Evolutionary conservation across 2,797 vertebrate genomes (phyloP).

Genomic region (Emys orbicularis): DNA sequence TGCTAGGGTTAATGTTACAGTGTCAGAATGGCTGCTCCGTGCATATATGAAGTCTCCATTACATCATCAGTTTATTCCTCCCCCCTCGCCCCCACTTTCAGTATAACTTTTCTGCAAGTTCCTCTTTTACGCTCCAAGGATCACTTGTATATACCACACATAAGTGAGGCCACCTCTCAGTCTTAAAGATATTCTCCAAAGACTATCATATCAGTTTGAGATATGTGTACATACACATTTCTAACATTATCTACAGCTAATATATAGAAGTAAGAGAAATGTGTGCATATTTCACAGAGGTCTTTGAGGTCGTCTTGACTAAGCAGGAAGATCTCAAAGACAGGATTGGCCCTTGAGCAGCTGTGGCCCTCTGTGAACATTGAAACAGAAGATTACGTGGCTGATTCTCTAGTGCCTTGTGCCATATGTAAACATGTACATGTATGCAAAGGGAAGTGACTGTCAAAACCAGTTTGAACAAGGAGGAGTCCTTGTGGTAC

Average conservation of each 20-base stretch:
- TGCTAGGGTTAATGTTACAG: fast-evolving
- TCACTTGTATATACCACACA: not conserved
- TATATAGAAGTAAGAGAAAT: not conserved
- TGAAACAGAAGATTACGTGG: not conserved
- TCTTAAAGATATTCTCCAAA: not conserved
- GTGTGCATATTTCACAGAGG: not conserved
- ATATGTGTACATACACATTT: not conserved
- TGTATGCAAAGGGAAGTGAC: not conserved
- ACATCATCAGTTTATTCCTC: not conserved
- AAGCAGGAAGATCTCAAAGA: not conserved
- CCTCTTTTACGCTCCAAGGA: not conserved
- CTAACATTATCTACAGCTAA: not conserved
- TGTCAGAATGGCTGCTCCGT: not conserved
- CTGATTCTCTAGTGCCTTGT: not conserved
- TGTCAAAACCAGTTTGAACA: not conserved
- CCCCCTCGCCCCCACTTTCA: not conserved
- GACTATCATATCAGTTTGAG: not conserved
- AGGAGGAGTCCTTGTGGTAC: too few species aligned
- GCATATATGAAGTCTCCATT: not conserved
- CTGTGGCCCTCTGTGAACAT: not conserved
- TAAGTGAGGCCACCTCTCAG: not conserved
- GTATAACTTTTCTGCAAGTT: not conserved
- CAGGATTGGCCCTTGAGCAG: not conserved
- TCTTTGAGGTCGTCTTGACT: not conserved
- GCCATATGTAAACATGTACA: not conserved